Percentiles rank a stretch among this genome's conserved stretches.
Evolutionary conservation across 2,888 invertebrate genomes (phyloP).

Genomic region (Spisula subtruncata): DNA sequence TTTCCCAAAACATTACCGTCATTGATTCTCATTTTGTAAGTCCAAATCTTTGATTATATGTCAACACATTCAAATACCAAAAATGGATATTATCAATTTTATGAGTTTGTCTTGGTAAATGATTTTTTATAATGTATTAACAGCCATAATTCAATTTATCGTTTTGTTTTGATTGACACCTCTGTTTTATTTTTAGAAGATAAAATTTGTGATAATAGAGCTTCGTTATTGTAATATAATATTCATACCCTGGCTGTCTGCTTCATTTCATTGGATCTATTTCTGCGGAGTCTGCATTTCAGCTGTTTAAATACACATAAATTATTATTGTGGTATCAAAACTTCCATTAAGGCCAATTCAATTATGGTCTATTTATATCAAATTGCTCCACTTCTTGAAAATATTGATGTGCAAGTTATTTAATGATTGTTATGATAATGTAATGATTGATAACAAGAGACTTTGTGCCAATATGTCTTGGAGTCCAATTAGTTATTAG

Average conservation of each 20-base stretch:
- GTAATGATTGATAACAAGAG: too few relatives aligned
- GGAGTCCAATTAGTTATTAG: too few relatives aligned
- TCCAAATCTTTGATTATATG: slow-evolving; percentile 17
- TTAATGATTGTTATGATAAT: too few relatives aligned
- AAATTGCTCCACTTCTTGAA: background rate
- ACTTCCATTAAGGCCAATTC: background rate
- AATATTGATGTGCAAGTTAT: background rate
- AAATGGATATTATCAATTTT: background rate
- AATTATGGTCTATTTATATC: background rate
- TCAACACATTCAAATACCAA: background rate
- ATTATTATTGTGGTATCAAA: background rate
- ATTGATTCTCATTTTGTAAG: background rate
- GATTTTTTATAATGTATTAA: slow-evolving; percentile 3
- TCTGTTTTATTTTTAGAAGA: slow-evolving; percentile 9
- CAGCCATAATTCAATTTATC: background rate
- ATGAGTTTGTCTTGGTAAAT: background rate
- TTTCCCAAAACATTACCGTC: background rate
- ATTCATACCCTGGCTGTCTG: background rate
- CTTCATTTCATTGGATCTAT: too few relatives aligned
- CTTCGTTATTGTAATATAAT: slow-evolving; percentile 1
- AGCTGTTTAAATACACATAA: too few relatives aligned
- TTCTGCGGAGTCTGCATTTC: too few relatives aligned
- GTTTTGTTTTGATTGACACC: background rate
- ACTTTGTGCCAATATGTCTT: too few relatives aligned
- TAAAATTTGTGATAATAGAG: background rate